Conservation (phyloP, 2,888 invertebrate species). For the Mycalesis mineus region DNA sequence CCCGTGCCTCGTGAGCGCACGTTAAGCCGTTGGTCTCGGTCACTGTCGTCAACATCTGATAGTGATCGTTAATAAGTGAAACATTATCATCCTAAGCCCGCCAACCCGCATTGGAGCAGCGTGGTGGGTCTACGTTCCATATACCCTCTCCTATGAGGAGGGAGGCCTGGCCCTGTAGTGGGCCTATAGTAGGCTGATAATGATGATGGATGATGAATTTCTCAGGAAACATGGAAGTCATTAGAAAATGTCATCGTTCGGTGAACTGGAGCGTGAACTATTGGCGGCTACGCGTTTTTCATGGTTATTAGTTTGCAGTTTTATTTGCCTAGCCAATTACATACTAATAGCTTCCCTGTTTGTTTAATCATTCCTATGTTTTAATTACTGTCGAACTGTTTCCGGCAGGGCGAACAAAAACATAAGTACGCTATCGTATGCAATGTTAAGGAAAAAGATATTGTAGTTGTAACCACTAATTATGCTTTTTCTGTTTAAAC, state of each 20-base stretch:
- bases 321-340: background rate
- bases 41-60: too few species aligned
- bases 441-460: background rate
- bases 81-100: too few species aligned
- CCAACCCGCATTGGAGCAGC: too few species aligned
- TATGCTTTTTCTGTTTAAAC: too few species aligned
- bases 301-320: background rate
- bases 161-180: too few species aligned
- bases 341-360: background rate
- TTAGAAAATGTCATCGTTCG: conserved; percentile 10
- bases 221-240: background rate
- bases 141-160: too few species aligned
- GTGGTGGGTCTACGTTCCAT: too few species aligned
- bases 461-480: background rate
- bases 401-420: background rate
- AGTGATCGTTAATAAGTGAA: too few species aligned
- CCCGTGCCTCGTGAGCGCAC: too few species aligned
- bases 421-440: background rate
- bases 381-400: background rate
- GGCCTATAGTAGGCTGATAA: too few species aligned
- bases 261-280: conserved; percentile 10
- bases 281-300: background rate
- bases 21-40: too few species aligned
- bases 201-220: too few species aligned
- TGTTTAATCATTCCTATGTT: background rate